Evolutionary conservation across 1,140 invertebrate genomes (phyloP).

Genomic region (Vollenhovia emeryi): DNA sequence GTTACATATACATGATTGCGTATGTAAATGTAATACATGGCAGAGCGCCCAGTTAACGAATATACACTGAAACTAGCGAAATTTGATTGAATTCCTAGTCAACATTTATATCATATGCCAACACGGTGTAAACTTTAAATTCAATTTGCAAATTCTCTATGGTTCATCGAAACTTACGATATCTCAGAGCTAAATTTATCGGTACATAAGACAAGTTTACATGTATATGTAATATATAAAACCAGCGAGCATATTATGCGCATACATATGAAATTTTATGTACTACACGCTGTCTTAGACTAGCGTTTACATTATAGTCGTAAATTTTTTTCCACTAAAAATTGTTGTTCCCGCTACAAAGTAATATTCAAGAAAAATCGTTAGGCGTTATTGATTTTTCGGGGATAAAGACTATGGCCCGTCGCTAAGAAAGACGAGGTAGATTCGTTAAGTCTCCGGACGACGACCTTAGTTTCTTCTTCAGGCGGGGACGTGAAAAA

Average conservation of each 20-base stretch:
- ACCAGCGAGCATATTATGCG: not conserved
- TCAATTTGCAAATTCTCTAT: not conserved
- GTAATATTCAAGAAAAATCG: slow-evolving; percentile 9
- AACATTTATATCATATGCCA: slow-evolving; percentile 5
- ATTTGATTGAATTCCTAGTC: slow-evolving; percentile 13
- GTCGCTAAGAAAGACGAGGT: not conserved
- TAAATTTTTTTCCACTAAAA: not conserved
- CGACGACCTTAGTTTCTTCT: slow-evolving; percentile 47
- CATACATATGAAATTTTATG: not conserved
- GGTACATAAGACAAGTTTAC: not conserved
- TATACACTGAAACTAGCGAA: not conserved
- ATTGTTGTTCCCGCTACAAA: not conserved
- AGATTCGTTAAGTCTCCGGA: slow-evolving; percentile 62
- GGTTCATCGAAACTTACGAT: not conserved
- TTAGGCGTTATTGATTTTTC: slow-evolving; percentile 25
- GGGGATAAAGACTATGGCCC: not conserved
- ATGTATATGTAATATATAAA: not conserved
- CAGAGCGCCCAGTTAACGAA: not conserved
- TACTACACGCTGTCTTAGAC: not conserved
- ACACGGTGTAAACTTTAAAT: slow-evolving; percentile 11
- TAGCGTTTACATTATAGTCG: not conserved
- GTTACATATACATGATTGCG: not conserved
- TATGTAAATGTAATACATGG: slow-evolving; percentile 22
- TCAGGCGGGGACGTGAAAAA: slow-evolving; percentile 15
- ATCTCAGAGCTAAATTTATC: not conserved